These are phyloP conservation scores for Empidonax alnorum DNA, from an alignment of 2,113 vertebrate genomes.

Conservation along the genomic window DNA sequence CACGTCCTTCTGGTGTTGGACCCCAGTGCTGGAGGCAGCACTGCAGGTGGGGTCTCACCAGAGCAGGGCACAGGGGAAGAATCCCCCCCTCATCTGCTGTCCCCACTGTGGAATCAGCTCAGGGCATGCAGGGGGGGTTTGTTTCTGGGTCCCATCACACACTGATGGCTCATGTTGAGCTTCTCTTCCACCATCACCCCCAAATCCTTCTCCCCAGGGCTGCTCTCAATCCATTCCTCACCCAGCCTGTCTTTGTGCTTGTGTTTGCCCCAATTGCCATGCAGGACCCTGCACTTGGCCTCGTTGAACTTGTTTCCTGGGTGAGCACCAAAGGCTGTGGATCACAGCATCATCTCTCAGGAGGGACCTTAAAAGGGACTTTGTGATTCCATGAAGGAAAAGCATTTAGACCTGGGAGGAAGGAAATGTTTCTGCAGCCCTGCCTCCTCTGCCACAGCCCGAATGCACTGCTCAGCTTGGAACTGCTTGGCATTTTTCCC, in stretches of 20 bases:
- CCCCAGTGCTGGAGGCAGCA: neutral
- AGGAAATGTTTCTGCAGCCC: neutral
- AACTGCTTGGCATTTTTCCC: constrained; percentile 45
- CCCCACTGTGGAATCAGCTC: neutral
- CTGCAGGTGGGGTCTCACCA: neutral
- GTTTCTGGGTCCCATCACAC: neutral
- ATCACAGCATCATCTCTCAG: neutral
- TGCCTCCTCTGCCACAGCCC: neutral
- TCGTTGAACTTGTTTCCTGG: neutral
- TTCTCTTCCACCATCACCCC: neutral
- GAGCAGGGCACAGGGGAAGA: neutral
- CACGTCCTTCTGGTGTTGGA: neutral
- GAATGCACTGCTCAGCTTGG: neutral
- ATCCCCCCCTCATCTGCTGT: neutral
- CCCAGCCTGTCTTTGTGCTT: neutral
- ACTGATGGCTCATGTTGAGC: neutral
- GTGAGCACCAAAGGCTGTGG: neutral
- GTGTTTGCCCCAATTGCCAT: neutral
- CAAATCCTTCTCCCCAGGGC: neutral
- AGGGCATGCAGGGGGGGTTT: neutral
- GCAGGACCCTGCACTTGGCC: neutral
- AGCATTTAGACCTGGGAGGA: neutral
- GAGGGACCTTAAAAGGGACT: neutral
- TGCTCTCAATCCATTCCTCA: neutral
- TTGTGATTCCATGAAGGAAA: neutral